A percentile compares a stretch with the other conserved stretches of the same genome.
Conservation (phyloP, 2,888 invertebrate species). For the Diplolepis rosae region DNA sequence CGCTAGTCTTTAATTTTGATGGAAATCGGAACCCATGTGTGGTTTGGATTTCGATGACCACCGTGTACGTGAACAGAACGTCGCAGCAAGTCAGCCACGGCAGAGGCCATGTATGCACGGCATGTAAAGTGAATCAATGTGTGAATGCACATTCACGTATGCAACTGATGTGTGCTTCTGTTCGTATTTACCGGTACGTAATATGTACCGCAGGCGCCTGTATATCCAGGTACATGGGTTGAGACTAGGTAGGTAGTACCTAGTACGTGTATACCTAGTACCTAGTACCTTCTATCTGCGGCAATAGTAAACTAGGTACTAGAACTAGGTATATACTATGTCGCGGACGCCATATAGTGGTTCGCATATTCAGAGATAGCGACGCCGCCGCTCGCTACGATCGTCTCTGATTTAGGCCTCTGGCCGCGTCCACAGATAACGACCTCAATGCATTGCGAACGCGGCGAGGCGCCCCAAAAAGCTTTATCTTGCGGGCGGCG, state of each 20-base stretch:
- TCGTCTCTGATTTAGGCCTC: constrained; percentile 68
- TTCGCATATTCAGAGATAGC: constrained; percentile 71
- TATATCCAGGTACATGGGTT: constrained; percentile 52
- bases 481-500: constrained; percentile 60
- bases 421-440: constrained; percentile 66
- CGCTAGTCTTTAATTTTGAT: not conserved
- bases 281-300: constrained; percentile 66
- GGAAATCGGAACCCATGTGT: not conserved
- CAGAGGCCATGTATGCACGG: constrained; percentile 5
- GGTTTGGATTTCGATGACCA: constrained; percentile 27
- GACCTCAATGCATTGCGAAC: constrained; percentile 62
- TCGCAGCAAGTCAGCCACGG: constrained; percentile 29
- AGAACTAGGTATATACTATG: constrained; percentile 65
- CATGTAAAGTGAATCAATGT: constrained; percentile 14
- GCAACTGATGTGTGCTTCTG: constrained; percentile 27
- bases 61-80: constrained; percentile 17
- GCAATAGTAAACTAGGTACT: constrained; percentile 32
- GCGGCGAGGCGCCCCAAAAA: constrained; percentile 62
- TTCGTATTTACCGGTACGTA: constrained; percentile 30
- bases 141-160: constrained; percentile 9
- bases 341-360: constrained; percentile 68
- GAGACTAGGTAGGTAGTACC: constrained; percentile 62
- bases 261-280: no score
- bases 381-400: constrained; percentile 59
- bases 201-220: constrained; percentile 22